Evolutionary conservation across 37 sponge, comb jelly and placozoan genomes (phyloP).

Genomic region (Oopsacas minuta): DNA sequence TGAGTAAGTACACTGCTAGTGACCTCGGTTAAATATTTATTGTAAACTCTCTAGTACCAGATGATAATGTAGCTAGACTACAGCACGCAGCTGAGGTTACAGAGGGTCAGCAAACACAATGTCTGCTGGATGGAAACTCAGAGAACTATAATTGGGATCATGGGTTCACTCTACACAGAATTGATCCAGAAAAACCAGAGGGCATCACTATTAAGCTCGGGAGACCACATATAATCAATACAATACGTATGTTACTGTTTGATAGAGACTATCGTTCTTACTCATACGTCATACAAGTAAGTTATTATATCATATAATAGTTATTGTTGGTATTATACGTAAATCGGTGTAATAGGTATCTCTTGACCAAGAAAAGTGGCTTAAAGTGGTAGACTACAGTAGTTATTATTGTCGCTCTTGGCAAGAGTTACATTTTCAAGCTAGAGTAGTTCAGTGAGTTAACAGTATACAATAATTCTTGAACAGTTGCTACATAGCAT

Average conservation of each 20-base stretch:
- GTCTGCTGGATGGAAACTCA: constrained; percentile 58
- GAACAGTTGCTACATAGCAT: background rate
- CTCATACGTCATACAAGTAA: constrained; percentile 36
- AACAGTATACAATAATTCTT: background rate
- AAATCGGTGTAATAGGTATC: constrained; percentile 36
- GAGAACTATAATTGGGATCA: constrained; percentile 66
- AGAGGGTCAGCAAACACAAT: constrained; percentile 45
- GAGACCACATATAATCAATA: constrained; percentile 74
- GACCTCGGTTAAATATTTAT: background rate
- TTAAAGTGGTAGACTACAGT: constrained; percentile 56
- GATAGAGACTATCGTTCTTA: constrained; percentile 81
- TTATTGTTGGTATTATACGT: background rate
- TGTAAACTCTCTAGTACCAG: constrained; percentile 43
- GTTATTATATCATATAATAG: background rate
- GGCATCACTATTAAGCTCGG: constrained; percentile 69
- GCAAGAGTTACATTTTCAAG: constrained; percentile 68
- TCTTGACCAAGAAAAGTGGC: constrained; percentile 50
- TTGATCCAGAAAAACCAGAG: constrained; percentile 33
- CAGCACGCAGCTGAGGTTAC: constrained; percentile 43
- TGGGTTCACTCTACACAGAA: constrained; percentile 64
- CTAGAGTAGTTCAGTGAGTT: constrained; percentile 40
- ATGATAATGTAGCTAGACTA: constrained; percentile 65
- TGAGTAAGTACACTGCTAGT: constrained; percentile 29
- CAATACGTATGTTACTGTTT: constrained; percentile 75
- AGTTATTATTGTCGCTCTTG: constrained; percentile 62